Conservation (phyloP, 2,113 vertebrate genomes). For the Phalacrocorax carbo region DNA sequence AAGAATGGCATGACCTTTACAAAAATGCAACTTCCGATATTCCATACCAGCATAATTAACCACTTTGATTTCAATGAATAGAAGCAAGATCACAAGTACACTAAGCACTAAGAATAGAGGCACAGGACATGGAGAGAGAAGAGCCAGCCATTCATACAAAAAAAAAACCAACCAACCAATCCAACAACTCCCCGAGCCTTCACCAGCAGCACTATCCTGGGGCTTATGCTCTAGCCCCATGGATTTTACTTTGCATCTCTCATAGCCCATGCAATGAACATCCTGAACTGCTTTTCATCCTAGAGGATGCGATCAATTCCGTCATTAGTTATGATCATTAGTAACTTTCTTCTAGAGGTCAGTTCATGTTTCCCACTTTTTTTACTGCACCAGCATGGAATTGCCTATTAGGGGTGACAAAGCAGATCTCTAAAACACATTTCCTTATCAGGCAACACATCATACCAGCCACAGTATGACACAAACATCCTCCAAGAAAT, state of each 20-base stretch:
- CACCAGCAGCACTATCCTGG: background rate
- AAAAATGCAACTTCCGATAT: background rate
- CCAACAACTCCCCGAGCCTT: background rate
- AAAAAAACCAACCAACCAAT: background rate
- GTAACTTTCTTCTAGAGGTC: background rate
- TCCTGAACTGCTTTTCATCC: background rate
- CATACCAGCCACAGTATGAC: background rate
- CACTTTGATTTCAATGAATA: background rate
- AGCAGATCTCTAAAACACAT: background rate
- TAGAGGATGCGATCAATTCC: background rate
- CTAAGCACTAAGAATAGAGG: background rate
- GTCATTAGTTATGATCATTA: background rate
- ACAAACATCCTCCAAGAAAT: background rate
- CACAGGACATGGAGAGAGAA: background rate
- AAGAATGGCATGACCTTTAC: background rate
- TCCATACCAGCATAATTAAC: background rate
- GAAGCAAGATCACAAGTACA: background rate
- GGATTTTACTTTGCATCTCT: background rate
- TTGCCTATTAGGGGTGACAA: background rate
- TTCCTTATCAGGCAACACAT: background rate
- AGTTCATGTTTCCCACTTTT: background rate
- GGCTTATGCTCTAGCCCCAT: background rate
- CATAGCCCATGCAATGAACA: background rate
- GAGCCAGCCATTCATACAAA: background rate
- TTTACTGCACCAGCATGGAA: background rate